Evolutionary conservation across 2,888 invertebrate genomes (phyloP).

Genomic region (Heliconius sara): DNA sequence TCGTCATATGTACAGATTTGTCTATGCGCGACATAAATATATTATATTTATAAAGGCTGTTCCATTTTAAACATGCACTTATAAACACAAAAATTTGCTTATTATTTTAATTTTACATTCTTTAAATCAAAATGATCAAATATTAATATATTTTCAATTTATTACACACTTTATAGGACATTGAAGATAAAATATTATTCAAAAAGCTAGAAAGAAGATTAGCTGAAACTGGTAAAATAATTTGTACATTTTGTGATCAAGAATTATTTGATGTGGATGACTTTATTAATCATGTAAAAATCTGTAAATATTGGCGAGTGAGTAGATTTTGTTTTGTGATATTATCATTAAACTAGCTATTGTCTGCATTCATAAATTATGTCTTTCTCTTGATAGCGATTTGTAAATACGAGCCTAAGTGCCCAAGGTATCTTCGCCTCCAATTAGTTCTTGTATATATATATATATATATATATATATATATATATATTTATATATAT

Average conservation of each 20-base stretch:
- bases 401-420: no score
- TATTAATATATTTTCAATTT: not conserved
- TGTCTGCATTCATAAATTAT: not conserved
- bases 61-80: no score
- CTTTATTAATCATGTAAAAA: slow-evolving; percentile 55
- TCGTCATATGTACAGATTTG: no score
- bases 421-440: no score
- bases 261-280: slow-evolving; percentile 51
- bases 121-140: not conserved
- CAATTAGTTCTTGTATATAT: no score
- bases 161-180: slow-evolving; percentile 54
- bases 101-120: not conserved
- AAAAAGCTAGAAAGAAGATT: slow-evolving; percentile 53
- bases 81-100: not conserved
- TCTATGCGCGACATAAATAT: no score
- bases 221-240: slow-evolving; percentile 49
- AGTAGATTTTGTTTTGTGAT: slow-evolving; percentile 19
- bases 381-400: no score
- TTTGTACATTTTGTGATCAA: slow-evolving; percentile 58
- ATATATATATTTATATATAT: no score
- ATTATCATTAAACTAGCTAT: not conserved
- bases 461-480: no score
- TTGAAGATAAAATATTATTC: slow-evolving; percentile 53
- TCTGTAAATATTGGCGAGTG: slow-evolving; percentile 54
- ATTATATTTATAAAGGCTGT: no score